Evolutionary conservation across 1,140 invertebrate genomes (phyloP), one percentile per base, ranked within the genome.

Genomic region (Plectrocnemia conspersa): DNA sequence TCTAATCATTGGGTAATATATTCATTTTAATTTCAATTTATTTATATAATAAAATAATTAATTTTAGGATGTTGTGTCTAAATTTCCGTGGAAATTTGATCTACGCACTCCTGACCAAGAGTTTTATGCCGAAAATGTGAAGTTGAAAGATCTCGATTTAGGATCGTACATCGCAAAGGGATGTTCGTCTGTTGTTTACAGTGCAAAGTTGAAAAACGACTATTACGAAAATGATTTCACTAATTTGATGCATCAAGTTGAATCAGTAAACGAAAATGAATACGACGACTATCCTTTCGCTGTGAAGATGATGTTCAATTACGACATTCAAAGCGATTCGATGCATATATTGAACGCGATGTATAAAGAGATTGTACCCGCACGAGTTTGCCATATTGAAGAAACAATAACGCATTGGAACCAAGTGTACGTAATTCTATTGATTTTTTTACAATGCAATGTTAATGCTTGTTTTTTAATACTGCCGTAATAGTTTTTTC

Each of bases 231-330:
- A n/a, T 42, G 13, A 19, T n/a, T 3, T 4, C 27, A 29, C n/a
- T 29, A 29, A 29, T 9, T 9, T 29, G 7, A 13, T 29, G 13
- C 27, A 29, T 29, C 7, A 29, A 29, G 7, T 9, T 29, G 13
- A 29, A 29, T 29, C 27, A 9, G 7, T 9, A 29, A 29, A 29
- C 19, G 11, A 36, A 36, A 36, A 6, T 36, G 9, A 35, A n/a
- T 23, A 23, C 63, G 10, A 42, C 6, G 57, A 61, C 19, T 87
- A 82, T 69, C 82, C 87, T 1, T 70, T 91, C 45, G 90, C 89
- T 2, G 70, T 93, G 0, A 93, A 94, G 74, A 91, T 93, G 83
- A 89, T 93, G 86, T 93, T 92, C 64, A 93, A 94, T 70, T 94
- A 92, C 66, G 84, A 88, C 65, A 83, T 86, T 2, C 87, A 91